Base-by-base conservation (phyloP, 35 echinoderm and acorn worm species). In the Holothuria glaberrima region DNA sequence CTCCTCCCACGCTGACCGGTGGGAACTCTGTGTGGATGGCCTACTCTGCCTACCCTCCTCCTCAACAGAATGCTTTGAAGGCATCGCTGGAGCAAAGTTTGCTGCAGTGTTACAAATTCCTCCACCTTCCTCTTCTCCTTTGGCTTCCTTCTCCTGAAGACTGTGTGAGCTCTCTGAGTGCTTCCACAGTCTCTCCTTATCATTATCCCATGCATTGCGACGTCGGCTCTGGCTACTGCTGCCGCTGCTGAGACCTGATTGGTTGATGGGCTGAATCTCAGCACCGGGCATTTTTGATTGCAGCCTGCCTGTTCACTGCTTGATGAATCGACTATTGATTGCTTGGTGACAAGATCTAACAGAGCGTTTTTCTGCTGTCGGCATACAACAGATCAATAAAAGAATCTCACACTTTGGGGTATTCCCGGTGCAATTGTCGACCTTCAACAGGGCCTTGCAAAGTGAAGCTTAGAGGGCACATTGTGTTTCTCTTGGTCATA, bases 1-100 rank as follows among this genome's bases (percentile, higher is more conserved):
- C 56, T 86, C 77, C 44, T 96, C 94, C 94, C 94, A 96, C 18
- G 94, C 94, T 13, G 94, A 96, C 75, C 83, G 60, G 10, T 92
- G 83, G 35, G 91, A 86, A 58, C 94, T 96, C 31, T 92, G 84
- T 18, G 91, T 87, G 17, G 94, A 96, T 26, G 94, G 67, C 29
- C 78, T 48, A 41, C 94, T 96, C 31, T 48, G 75, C 38, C 56
- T 59, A 59, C 32, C 74, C 74, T 75, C 86, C 69, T 58, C 48
- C 68, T 89, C 48, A 19, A 32, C 48, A 31, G 35, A 48, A 59
- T 71, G 67, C 54, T 27, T 45, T 52, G 67, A 71, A 45, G 52
- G 59, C 88, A 90, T 90, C 30, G 9, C 72, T 74, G 48, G 35
- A 32, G 79, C 27, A 58, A 86, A 60, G 64, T 41, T 89, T n/a